These are phyloP conservation scores for Lethrus apterus DNA, from an alignment of 1,140 invertebrate genomes.

Conservation along the genomic window DNA sequence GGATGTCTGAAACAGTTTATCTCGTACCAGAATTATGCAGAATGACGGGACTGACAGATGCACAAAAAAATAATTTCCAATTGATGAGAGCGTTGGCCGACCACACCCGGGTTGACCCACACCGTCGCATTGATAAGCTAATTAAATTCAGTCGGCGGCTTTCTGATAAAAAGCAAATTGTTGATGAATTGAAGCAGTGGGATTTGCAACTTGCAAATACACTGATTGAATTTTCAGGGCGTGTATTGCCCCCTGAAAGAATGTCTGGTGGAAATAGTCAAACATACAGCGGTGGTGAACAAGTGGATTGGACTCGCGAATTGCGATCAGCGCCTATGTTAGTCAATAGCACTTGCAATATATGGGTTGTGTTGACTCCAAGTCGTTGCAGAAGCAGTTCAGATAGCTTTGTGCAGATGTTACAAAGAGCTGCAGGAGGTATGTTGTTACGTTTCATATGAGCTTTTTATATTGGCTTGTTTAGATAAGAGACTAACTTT, in stretches of 20 bases:
- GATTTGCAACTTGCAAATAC: slow-evolving; percentile 50
- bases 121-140: slow-evolving; percentile 52
- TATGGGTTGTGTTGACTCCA: slow-evolving; percentile 47
- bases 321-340: slow-evolving; percentile 46
- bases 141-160: slow-evolving; percentile 52
- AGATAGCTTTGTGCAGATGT: slow-evolving; percentile 42
- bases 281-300: slow-evolving; percentile 40
- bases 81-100: slow-evolving; percentile 57
- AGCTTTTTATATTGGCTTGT: too few species aligned
- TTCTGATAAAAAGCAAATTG: slow-evolving; percentile 42
- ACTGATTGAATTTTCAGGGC: slow-evolving; percentile 49
- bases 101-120: slow-evolving; percentile 58
- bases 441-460: too few species aligned
- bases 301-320: slow-evolving; percentile 58
- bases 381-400: slow-evolving; percentile 39
- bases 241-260: slow-evolving; percentile 48
- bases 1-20: slow-evolving; percentile 51
- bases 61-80: slow-evolving; percentile 40
- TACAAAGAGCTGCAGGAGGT: too few species aligned
- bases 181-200: slow-evolving; percentile 54
- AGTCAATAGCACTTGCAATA: slow-evolving; percentile 36
- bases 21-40: slow-evolving; percentile 69
- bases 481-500: too few species aligned
- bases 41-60: slow-evolving; percentile 51
- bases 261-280: slow-evolving; percentile 44